These are phyloP conservation scores for Diadophis punctatus DNA, from an alignment of 2,113 vertebrate genomes.

Conservation along the genomic window DNA sequence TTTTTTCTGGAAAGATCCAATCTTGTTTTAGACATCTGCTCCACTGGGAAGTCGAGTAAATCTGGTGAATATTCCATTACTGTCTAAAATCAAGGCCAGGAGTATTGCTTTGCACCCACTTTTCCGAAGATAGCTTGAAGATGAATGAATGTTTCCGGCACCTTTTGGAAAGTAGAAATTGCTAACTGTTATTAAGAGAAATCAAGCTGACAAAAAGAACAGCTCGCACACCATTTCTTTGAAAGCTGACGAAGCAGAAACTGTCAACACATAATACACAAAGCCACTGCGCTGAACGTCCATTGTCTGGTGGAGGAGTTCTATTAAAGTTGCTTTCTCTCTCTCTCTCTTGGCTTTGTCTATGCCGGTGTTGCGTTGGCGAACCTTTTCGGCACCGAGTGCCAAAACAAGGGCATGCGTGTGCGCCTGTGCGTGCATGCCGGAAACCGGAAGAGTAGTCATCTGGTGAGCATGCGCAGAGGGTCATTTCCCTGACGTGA, in stretches of 20 bases:
- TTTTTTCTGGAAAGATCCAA: not conserved
- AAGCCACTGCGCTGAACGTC: not conserved
- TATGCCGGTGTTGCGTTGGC: too few species aligned
- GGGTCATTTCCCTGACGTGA: too few species aligned
- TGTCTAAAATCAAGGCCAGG: not conserved
- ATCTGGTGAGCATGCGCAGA: too few species aligned
- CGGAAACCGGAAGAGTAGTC: too few species aligned
- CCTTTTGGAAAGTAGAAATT: not conserved
- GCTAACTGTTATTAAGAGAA: slow-evolving; percentile 1
- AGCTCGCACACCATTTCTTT: not conserved
- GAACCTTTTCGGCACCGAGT: too few species aligned
- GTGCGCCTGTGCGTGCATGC: too few species aligned
- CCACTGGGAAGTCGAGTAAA: accelerated
- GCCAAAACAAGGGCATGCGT: accelerated
- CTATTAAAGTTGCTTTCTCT: not conserved
- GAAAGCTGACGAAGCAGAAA: slow-evolving; percentile 23
- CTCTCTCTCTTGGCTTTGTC: not conserved
- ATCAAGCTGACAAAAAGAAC: not conserved
- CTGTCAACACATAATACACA: slow-evolving; percentile 8
- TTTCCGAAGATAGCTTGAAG: accelerated
- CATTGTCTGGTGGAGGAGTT: slow-evolving; percentile 14
- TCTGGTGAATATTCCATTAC: not conserved
- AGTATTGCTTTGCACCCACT: accelerated
- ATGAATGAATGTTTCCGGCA: not conserved
- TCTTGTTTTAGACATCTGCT: not conserved